These are phyloP conservation scores for Myiotriccus ornatus DNA, from an alignment of 2,797 vertebrate species.

Conservation along the genomic window DNA sequence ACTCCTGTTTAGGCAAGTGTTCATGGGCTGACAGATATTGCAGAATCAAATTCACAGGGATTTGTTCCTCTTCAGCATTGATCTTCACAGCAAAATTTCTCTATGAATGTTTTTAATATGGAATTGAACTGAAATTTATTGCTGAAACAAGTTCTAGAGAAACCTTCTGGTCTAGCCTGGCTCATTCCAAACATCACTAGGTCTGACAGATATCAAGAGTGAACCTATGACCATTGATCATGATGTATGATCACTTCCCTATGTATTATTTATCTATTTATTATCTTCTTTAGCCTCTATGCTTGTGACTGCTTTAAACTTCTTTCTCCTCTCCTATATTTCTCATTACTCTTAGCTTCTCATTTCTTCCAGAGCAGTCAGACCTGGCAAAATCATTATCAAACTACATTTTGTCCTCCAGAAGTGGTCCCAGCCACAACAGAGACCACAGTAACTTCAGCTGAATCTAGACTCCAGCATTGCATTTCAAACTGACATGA, in stretches of 20 bases:
- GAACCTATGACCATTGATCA: not conserved
- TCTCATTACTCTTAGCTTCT: not conserved
- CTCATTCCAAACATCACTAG: not conserved
- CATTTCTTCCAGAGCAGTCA: not conserved
- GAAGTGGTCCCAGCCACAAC: not conserved
- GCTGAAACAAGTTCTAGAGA: not conserved
- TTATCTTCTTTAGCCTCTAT: not conserved
- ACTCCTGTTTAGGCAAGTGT: not conserved
- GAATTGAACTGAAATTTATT: not conserved
- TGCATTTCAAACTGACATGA: slow-evolving; percentile 44
- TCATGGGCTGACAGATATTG: not conserved
- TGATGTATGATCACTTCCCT: not conserved
- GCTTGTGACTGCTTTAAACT: not conserved
- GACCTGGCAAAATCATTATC: slow-evolving; percentile 10
- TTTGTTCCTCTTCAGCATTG: not conserved
- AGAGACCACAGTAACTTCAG: not conserved
- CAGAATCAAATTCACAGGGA: not conserved
- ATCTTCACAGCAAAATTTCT: not conserved
- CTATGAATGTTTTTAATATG: not conserved
- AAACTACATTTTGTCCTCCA: not conserved
- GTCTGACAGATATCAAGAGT: not conserved
- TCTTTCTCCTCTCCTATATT: not conserved
- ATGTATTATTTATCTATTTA: not conserved
- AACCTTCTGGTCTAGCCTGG: not conserved
- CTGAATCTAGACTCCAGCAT: slow-evolving; percentile 16